Conservation (phyloP, 2,113 vertebrate genomes). For the Malurus melanocephalus region DNA sequence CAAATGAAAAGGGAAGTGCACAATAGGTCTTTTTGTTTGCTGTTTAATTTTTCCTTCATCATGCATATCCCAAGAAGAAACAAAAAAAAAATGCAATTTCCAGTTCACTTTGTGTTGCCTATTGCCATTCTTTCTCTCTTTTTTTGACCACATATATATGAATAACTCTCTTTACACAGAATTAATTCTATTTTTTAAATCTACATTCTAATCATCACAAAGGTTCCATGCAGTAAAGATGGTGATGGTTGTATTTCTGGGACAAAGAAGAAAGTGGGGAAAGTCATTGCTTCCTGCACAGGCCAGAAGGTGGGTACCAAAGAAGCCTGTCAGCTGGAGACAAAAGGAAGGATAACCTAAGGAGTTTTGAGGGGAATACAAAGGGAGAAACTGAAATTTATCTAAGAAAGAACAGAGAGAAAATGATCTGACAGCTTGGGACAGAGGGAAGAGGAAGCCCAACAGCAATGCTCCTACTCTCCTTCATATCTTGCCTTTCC, state of each 20-base stretch:
- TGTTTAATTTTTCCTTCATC: not conserved
- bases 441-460: not conserved
- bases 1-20: not conserved
- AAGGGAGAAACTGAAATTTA: not conserved
- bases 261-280: not conserved
- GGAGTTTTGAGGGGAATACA: not conserved
- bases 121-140: not conserved
- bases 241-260: not conserved
- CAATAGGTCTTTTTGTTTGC: not conserved
- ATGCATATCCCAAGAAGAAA: not conserved
- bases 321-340: not conserved
- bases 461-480: not conserved
- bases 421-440: not conserved
- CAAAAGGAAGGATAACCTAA: not conserved
- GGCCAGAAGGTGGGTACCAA: not conserved
- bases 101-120: not conserved
- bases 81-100: not conserved
- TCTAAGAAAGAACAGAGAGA: not conserved
- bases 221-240: not conserved
- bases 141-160: not conserved
- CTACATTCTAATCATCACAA: not conserved
- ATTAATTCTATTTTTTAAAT: not conserved
- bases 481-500: not conserved
- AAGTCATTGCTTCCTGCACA: not conserved
- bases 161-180: not conserved